phyloP scores from a whole-genome alignment of 2,888 invertebrate genomes.

The Gibbula magus region DNA sequence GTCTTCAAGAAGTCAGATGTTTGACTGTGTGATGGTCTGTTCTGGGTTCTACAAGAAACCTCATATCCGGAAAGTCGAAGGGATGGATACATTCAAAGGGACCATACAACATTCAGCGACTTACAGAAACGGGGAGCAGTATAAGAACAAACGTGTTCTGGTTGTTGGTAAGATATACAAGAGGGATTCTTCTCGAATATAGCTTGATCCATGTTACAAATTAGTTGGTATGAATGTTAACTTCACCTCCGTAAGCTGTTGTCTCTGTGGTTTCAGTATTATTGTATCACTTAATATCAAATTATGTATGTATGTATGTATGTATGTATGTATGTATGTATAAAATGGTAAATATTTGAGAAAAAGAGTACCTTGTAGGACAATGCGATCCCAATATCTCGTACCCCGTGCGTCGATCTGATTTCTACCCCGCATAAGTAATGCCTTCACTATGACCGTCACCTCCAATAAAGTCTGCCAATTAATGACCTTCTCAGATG shows the following conservation, averaged over 20 bases:
- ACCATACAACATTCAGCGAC: background rate
- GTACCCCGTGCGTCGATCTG: too few relatives aligned
- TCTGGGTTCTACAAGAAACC: slow-evolving; percentile 6
- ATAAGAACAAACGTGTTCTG: background rate
- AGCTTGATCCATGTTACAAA: too few relatives aligned
- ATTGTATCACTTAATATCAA: background rate
- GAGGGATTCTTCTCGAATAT: too few relatives aligned
- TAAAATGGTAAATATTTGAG: too few relatives aligned
- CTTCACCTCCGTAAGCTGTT: background rate
- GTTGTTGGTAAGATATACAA: background rate
- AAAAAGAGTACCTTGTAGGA: too few relatives aligned
- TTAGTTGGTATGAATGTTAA: background rate
- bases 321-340: too few relatives aligned
- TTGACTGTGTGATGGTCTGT: background rate
- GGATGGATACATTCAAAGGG: background rate
- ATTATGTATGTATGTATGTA: background rate
- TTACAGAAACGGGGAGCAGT: background rate
- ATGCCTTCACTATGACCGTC: too few relatives aligned
- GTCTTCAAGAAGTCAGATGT: background rate
- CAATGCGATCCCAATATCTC: too few relatives aligned
- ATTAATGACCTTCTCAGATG: too few relatives aligned
- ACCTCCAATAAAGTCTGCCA: too few relatives aligned
- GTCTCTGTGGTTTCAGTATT: background rate
- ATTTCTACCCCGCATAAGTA: too few relatives aligned
- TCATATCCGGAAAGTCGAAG: background rate